Conservation (phyloP, 2,888 invertebrate genomes). For the Mythimna impura region DNA sequence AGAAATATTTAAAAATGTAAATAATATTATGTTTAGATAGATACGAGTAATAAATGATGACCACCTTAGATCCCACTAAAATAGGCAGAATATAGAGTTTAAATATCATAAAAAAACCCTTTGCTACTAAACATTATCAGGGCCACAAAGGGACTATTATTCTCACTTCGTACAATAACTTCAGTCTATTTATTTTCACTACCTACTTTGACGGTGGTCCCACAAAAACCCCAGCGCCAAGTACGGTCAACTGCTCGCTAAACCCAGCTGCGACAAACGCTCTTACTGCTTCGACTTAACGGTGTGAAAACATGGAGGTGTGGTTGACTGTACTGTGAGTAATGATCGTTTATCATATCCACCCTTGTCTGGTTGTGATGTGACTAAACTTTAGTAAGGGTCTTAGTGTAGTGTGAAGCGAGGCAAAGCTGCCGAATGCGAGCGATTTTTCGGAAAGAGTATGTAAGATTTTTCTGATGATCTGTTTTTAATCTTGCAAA, state of each 20-base stretch:
- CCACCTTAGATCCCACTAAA: background rate
- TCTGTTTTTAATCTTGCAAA: no score
- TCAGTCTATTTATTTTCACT: conserved; percentile 44
- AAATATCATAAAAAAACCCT: conserved; percentile 10
- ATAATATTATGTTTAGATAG: no score
- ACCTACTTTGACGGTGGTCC: conserved; percentile 19
- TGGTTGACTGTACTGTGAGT: conserved; percentile 21
- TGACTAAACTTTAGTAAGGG: conserved; percentile 23
- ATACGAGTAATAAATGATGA: no score
- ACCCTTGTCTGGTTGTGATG: conserved; percentile 54
- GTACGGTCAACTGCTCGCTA: conserved; percentile 15
- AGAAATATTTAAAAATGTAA: no score
- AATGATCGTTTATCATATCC: conserved; percentile 52
- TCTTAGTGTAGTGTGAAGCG: conserved; percentile 15
- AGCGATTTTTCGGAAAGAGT: background rate
- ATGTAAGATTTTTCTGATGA: background rate
- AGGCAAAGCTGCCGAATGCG: background rate
- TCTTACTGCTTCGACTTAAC: background rate
- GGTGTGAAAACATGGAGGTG: background rate
- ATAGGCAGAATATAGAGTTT: conserved; percentile 6
- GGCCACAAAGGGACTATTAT: conserved; percentile 10
- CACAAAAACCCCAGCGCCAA: conserved; percentile 28
- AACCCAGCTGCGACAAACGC: background rate
- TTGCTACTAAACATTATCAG: conserved; percentile 6
- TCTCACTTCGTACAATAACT: conserved; percentile 24